Evolutionary conservation across 1,140 invertebrate genomes (phyloP), one percentile per base, ranked within the genome.

Genomic region (Scaptomyza hsui): DNA sequence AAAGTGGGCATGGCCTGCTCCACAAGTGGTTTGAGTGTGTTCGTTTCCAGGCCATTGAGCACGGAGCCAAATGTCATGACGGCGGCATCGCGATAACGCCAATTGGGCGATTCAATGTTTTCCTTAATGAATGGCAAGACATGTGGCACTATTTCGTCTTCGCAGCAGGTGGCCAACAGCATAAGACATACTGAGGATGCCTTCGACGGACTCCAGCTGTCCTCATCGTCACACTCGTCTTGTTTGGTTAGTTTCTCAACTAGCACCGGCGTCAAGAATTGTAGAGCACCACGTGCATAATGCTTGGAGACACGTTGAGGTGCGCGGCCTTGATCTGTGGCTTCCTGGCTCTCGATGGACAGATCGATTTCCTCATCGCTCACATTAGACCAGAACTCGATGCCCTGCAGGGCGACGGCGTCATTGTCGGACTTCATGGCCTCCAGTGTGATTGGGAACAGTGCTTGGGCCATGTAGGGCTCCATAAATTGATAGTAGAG

Each of bases 381-480:
- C 0, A 99, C 98, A 90, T 99, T 99, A 0, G 98, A 99, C 99
- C 99, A 99, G 93, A 99, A 99, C 92, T 99, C 99, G 92, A 99
- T 99, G 73, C 99, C 99, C 93, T 99, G 99, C 39, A 99, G 93
- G 21, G 98, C 96, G 44, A 99, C 96, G 76, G 99, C 98, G 93
- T 99, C 98, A 61, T 96, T 95, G 42, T 98, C 97, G 37, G 96
- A 97, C 92, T 98, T 99, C 97, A 99, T 99, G 12, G 99, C 98
- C 92, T 99, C 97, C 90, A 99, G 93, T 12, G 99, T 99, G 67
- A 99, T 99, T 29, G 98, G 98, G 93, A 99, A 99, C n/a, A 99
- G 92, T 32, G 99, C 99, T 89, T 96, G 96, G 10, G 95, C 97
- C 99, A 99, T 99, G 88, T 99, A 99, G 15, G 96, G 95, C 92